Evolutionary conservation across 2,888 invertebrate species (phyloP).

Genomic region (Cenopis cana): DNA sequence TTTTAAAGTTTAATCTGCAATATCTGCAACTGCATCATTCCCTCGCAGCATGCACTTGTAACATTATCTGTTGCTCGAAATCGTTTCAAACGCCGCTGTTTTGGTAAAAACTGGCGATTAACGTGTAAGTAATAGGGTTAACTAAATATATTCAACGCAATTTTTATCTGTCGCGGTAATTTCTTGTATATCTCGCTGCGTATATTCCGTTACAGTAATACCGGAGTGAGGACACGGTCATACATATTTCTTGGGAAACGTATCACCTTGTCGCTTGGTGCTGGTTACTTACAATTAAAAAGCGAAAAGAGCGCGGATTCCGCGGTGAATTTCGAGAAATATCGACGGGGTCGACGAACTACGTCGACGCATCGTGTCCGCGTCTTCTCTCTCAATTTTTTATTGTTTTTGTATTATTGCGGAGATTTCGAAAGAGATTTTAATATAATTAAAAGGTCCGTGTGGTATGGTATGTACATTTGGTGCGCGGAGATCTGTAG

Average conservation of each 20-base stretch:
- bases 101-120: conserved; percentile 36
- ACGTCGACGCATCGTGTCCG: conserved; percentile 80
- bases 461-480: conserved; percentile 42
- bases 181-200: conserved; percentile 74
- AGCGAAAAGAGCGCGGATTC: conserved; percentile 82
- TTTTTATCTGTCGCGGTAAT: conserved; percentile 63
- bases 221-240: conserved; percentile 66
- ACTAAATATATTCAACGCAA: conserved; percentile 52
- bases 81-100: conserved; percentile 35
- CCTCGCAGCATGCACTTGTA: conserved; percentile 33
- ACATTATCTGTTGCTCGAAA: conserved; percentile 36
- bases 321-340: conserved; percentile 82
- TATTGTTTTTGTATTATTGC: conserved; percentile 70
- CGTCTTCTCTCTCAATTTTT: conserved; percentile 73
- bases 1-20: conserved; percentile 38
- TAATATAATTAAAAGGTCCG: conserved; percentile 50
- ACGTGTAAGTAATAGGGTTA: conserved; percentile 36
- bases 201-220: conserved; percentile 78
- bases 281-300: conserved; percentile 83
- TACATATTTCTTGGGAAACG: conserved; percentile 76
- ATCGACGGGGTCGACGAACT: conserved; percentile 82
- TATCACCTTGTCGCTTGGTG: conserved; percentile 80
- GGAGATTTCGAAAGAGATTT: conserved; percentile 65
- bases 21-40: too few relatives aligned
- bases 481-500: conserved; percentile 37